These are phyloP conservation scores for Megalops atlanticus DNA, from an alignment of 2,113 vertebrate genomes.

Conservation along the genomic window DNA sequence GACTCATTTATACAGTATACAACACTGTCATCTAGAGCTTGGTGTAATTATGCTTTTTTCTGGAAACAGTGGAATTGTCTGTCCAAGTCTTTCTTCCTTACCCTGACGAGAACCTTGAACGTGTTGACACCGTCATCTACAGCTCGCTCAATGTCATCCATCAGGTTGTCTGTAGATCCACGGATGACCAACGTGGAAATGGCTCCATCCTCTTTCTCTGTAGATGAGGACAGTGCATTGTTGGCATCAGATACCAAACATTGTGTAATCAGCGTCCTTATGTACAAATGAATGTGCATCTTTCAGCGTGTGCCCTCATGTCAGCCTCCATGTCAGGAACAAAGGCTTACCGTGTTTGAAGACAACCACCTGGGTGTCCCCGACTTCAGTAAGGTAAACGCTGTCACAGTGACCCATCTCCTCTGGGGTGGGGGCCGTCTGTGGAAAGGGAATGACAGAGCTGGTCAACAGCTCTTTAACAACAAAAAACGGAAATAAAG, in stretches of 20 bases:
- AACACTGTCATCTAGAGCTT: too few species aligned
- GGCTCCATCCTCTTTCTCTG: slow-evolving; percentile 92
- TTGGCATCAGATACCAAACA: too few species aligned
- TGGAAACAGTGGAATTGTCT: background rate
- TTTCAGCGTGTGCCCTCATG: too few species aligned
- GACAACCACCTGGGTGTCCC: slow-evolving; percentile 96
- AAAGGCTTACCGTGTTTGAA: slow-evolving; percentile 91
- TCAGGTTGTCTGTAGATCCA: slow-evolving; percentile 94
- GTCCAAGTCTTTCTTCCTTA: slow-evolving; percentile 63
- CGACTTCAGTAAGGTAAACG: slow-evolving; percentile 90
- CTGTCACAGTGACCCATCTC: slow-evolving; percentile 90
- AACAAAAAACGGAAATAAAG: too few species aligned
- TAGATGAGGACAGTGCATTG: background rate
- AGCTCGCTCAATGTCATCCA: slow-evolving; percentile 96
- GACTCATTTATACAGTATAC: too few species aligned
- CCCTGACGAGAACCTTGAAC: slow-evolving; percentile 94
- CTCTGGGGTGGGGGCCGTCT: slow-evolving; percentile 89
- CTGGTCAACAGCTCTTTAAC: background rate
- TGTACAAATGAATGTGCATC: too few species aligned
- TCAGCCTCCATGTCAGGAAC: background rate
- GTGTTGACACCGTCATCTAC: slow-evolving; percentile 96
- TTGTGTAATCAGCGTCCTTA: too few species aligned
- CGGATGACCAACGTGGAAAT: slow-evolving; percentile 94
- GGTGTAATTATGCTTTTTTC: too few species aligned
- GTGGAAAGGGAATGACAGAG: slow-evolving; percentile 10